These are phyloP conservation scores for Paramormyrops hopkinsi DNA, from an alignment of 2,797 vertebrate genomes.

Conservation along the genomic window DNA sequence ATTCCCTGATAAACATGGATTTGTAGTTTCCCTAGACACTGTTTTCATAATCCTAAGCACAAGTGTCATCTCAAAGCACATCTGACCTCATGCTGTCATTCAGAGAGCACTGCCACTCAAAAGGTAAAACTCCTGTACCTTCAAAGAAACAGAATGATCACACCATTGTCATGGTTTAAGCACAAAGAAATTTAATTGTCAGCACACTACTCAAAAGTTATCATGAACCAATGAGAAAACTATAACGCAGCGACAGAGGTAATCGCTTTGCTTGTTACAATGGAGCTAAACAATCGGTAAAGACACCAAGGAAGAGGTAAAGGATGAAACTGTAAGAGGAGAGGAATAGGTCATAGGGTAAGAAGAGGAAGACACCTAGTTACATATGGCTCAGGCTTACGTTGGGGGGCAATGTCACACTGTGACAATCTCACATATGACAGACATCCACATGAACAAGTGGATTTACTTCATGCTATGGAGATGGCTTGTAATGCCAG, in stretches of 20 bases:
- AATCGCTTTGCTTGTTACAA: not conserved
- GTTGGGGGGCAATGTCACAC: not conserved
- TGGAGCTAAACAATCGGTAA: not conserved
- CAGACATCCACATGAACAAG: not conserved
- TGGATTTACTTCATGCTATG: not conserved
- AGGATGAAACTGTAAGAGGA: not conserved
- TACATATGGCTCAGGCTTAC: not conserved
- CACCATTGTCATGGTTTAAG: not conserved
- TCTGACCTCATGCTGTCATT: not conserved
- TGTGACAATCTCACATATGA: not conserved
- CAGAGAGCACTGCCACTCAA: not conserved
- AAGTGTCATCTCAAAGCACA: not conserved
- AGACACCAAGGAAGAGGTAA: not conserved
- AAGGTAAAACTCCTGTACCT: not conserved
- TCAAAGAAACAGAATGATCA: not conserved
- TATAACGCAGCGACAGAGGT: not conserved
- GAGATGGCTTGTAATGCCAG: not conserved
- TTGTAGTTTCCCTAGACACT: not conserved
- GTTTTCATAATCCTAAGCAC: not conserved
- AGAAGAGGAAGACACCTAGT: not conserved
- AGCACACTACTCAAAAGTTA: not conserved
- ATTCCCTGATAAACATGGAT: not conserved
- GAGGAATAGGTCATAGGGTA: not conserved
- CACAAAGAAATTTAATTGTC: not conserved
- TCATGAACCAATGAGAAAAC: not conserved